These are phyloP conservation scores for Phalacrocorax carbo DNA, from an alignment of 2,113 vertebrate genomes.

Conservation along the genomic window DNA sequence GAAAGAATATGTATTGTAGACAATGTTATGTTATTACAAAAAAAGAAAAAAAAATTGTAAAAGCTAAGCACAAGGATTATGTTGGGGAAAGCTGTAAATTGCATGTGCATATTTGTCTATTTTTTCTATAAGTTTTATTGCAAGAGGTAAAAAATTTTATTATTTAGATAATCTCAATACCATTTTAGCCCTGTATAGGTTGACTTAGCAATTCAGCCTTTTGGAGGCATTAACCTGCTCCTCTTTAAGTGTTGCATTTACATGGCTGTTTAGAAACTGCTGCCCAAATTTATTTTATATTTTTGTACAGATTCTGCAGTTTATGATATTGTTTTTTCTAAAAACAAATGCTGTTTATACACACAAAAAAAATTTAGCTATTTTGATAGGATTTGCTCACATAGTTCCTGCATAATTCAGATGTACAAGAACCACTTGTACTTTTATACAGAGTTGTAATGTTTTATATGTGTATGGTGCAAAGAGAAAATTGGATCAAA, in stretches of 20 bases:
- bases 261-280: slow-evolving; percentile 85
- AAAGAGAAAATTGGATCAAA: slow-evolving; percentile 81
- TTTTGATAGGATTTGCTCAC: slow-evolving; percentile 86
- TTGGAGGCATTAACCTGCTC: slow-evolving; percentile 81
- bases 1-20: slow-evolving; percentile 70
- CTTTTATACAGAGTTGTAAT: slow-evolving; percentile 80
- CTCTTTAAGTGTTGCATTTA: slow-evolving; percentile 84
- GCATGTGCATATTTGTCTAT: slow-evolving; percentile 88
- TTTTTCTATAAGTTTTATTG: slow-evolving; percentile 90
- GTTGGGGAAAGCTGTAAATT: slow-evolving; percentile 81
- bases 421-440: slow-evolving; percentile 82
- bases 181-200: slow-evolving; percentile 81
- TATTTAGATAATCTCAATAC: slow-evolving; percentile 84
- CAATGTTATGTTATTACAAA: slow-evolving; percentile 60
- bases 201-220: slow-evolving; percentile 82
- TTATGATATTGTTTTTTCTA: slow-evolving; percentile 86
- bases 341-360: slow-evolving; percentile 85
- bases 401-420: slow-evolving; percentile 80
- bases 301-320: slow-evolving; percentile 90
- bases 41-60: slow-evolving; percentile 56
- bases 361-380: slow-evolving; percentile 75
- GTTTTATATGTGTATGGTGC: slow-evolving; percentile 81
- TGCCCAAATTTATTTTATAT: slow-evolving; percentile 88
- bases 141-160: slow-evolving; percentile 79
- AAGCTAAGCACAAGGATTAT: slow-evolving; percentile 84